Conservation (phyloP, 2,888 invertebrate species). For the Volucella inflata region DNA sequence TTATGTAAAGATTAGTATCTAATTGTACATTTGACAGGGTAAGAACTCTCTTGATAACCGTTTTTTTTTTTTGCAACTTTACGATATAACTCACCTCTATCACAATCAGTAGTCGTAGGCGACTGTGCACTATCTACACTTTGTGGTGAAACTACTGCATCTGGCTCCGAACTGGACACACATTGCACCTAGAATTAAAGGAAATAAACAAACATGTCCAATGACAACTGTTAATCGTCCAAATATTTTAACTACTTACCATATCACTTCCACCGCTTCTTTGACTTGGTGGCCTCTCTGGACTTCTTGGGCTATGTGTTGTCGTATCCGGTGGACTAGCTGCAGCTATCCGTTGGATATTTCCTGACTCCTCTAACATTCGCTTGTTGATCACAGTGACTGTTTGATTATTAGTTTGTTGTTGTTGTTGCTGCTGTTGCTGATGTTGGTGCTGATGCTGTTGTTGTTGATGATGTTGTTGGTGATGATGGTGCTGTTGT, state of each 20-base stretch:
- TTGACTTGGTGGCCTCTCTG: constrained; percentile 83
- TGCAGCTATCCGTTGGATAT: constrained; percentile 80
- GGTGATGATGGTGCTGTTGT: constrained; percentile 87
- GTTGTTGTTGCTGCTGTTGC: constrained; percentile 75
- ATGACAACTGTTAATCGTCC: not conserved
- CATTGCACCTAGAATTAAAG: constrained; percentile 91
- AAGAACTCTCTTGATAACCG: not conserved
- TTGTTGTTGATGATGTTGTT: constrained; percentile 83
- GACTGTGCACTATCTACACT: constrained; percentile 82
- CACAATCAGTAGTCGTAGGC: constrained; percentile 83
- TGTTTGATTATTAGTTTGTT: constrained; percentile 76
- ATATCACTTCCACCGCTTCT: constrained; percentile 83
- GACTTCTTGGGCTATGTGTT: constrained; percentile 91
- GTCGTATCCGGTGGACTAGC: constrained; percentile 93
- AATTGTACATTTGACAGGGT: not conserved
- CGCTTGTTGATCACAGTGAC: constrained; percentile 77
- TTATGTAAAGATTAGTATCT: not conserved
- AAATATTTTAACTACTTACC: constrained; percentile 77
- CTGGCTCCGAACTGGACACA: constrained; percentile 93
- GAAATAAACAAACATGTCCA: not conserved
- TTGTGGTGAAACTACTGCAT: constrained; percentile 85
- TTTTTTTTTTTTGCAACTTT: not conserved
- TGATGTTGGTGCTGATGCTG: constrained; percentile 78
- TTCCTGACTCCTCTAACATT: constrained; percentile 78
- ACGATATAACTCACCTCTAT: constrained; percentile 78